phyloP scores from a whole-genome alignment of 2,113 vertebrate genomes.

The Tenebrosternarchus preto region DNA sequence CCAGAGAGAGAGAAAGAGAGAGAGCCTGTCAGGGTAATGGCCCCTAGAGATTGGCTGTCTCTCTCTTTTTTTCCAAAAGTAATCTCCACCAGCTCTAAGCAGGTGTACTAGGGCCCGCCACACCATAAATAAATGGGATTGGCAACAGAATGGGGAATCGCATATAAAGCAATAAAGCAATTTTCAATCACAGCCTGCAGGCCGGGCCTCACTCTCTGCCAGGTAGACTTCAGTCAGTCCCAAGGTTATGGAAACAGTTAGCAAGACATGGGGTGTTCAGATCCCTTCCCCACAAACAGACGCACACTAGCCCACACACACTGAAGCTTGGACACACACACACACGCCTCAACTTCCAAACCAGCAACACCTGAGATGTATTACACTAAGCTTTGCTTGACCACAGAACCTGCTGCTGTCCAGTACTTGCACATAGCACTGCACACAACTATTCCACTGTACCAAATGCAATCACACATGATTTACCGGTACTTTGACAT shows the following conservation, averaged over 20 bases:
- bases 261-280: slow-evolving; percentile 49
- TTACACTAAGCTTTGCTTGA: slow-evolving; percentile 30
- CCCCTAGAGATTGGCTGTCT: slow-evolving; percentile 58
- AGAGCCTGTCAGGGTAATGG: slow-evolving; percentile 60
- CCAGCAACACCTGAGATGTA: slow-evolving; percentile 16
- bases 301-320: slow-evolving; percentile 29
- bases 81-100: slow-evolving; percentile 66
- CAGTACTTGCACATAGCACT: background rate
- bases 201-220: slow-evolving; percentile 56
- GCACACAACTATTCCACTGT: background rate
- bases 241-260: slow-evolving; percentile 66
- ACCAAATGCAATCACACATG: background rate
- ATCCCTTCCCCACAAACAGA: slow-evolving; percentile 49
- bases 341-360: slow-evolving; percentile 24
- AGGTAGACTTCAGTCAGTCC: slow-evolving; percentile 65
- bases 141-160: slow-evolving; percentile 70
- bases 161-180: slow-evolving; percentile 75
- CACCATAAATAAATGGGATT: slow-evolving; percentile 75
- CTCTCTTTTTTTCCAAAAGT: slow-evolving; percentile 63
- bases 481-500: background rate
- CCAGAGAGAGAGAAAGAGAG: slow-evolving; percentile 48
- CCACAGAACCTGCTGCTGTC: background rate
- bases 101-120: slow-evolving; percentile 63
- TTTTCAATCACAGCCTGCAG: slow-evolving; percentile 71
- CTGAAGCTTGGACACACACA: slow-evolving; percentile 31